Evolutionary conservation across 2,888 invertebrate species (phyloP), one percentile per base, ranked within the genome.

Genomic region (Cosmopolites sordidus): DNA sequence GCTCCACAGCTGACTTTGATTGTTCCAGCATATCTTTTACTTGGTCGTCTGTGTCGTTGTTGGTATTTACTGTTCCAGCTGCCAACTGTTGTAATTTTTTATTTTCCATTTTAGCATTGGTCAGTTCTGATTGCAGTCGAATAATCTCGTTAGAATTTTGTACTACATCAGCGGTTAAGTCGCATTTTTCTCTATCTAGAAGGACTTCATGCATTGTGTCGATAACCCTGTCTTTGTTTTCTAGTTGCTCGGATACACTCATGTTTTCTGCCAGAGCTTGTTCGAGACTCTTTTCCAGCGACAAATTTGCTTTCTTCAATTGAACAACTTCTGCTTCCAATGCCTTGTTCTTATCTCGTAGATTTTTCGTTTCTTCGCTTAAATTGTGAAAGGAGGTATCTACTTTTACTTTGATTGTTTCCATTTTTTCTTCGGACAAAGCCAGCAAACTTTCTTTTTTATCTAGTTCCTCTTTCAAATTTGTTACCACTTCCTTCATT

Each of bases 341-440:
- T 16, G 12, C 8, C 48, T 56, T 51, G 12, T 53, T 43, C 16
- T 56, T 45, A 17, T 51, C 17, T 40, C 37, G 15, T 14, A 60
- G 39, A 44, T 40, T 47, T 40, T 48, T 38, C 1, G 66, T 68
- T 63, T 73, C 73, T 14, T 60, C 59, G 4, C 64, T 63, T 5
- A 73, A 61, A 11, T 65, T 64, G 15, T 64, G 60, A 30, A 73
- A 71, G 1, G 71, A 69, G 29, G 58, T 64, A 42, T 65, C 66
- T 17, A 73, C 56, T 53, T 72, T 62, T 12, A 61, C 60, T 60
- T 73, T 70, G 2, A 72, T 64, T 2, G 54, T 54, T 0, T 64
- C 66, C 12, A 74, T 53, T 57, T 73, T 66, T 59, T 70, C 66
- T 59, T 72, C 69, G 0, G 73, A 72, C 16, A 62, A 49, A 15